Evolutionary conservation across 2,113 vertebrate genomes (phyloP).

Genomic region (human): GRCh38 chr1:52028001-52028500

Average conservation of each 20-base stretch:
- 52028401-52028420: neutral
- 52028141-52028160: neutral
- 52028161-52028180: neutral
- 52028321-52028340: neutral
- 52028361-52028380: neutral
- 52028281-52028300: neutral
- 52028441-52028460: neutral
- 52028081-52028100: too few relatives aligned
- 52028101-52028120: too few relatives aligned
- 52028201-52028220: neutral
- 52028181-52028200: neutral
- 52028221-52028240: constrained; percentile 18
- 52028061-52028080: too few relatives aligned
- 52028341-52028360: neutral
- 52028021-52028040: too few relatives aligned
- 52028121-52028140: neutral
- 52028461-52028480: neutral
- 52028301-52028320: neutral
- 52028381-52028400: neutral
- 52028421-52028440: neutral
- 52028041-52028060: too few relatives aligned
- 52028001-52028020: too few relatives aligned
- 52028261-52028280: neutral
- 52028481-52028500: neutral
- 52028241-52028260: neutral